Percentiles rank a stretch among this genome's conserved stretches.
These are phyloP conservation scores for Simalia tracyae DNA, from an alignment of 2,797 vertebrate species.

Conservation along the genomic window DNA sequence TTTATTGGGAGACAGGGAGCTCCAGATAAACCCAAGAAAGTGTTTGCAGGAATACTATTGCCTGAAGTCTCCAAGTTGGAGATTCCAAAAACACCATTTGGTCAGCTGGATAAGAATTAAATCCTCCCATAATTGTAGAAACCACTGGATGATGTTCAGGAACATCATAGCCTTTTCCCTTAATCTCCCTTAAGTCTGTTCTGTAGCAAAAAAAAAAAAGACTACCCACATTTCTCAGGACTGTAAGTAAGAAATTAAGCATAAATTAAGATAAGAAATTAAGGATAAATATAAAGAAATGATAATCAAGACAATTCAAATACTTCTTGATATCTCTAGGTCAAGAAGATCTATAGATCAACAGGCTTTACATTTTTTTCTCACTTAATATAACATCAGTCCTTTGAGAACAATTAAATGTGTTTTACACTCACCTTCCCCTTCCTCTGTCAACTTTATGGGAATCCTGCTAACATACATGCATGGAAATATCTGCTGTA, in stretches of 20 bases:
- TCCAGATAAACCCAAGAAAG: too few species aligned
- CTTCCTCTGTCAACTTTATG: not conserved
- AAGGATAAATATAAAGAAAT: not conserved
- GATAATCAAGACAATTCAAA: not conserved
- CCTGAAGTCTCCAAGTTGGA: too few species aligned
- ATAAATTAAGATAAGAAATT: not conserved
- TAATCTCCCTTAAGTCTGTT: not conserved
- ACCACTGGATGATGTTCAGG: not conserved
- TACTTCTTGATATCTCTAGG: not conserved
- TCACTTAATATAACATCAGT: not conserved
- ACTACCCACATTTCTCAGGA: too few species aligned
- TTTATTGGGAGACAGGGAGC: too few species aligned
- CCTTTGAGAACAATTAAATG: slow-evolving; percentile 7
- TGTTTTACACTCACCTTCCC: not conserved
- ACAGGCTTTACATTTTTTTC: not conserved
- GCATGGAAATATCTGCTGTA: not conserved
- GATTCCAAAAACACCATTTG: too few species aligned
- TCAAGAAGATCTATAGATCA: too few species aligned
- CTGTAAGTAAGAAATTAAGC: not conserved
- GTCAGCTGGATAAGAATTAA: not conserved
- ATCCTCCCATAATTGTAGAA: not conserved
- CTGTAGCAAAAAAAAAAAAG: not conserved
- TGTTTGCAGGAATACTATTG: too few species aligned
- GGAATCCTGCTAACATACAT: not conserved
- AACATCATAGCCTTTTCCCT: not conserved